Conservation (phyloP, 2,113 vertebrate species). For the Falco punctatus region DNA sequence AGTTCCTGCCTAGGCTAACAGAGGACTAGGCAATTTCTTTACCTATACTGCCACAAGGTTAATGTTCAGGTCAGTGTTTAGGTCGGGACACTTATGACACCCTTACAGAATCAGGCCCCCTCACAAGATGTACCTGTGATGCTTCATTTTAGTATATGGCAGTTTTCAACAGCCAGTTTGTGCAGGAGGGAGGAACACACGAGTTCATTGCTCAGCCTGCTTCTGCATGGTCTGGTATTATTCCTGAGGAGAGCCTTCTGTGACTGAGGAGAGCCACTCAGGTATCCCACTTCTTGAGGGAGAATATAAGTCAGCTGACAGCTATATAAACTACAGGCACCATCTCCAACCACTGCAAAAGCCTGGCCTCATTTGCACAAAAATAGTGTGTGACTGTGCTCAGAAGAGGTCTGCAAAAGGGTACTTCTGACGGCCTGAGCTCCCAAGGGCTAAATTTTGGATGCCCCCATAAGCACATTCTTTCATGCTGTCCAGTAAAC, state of each 20-base stretch:
- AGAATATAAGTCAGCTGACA: not conserved
- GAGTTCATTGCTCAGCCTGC: not conserved
- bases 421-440: not conserved
- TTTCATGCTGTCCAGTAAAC: not conserved
- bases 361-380: not conserved
- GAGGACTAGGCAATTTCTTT: not conserved
- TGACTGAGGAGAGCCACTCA: not conserved
- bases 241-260: not conserved
- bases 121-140: not conserved
- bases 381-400: not conserved
- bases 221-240: not conserved
- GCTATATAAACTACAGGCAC: not conserved
- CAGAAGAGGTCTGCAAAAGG: not conserved
- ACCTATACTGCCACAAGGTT: not conserved
- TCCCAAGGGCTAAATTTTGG: not conserved
- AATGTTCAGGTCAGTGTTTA: not conserved
- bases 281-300: not conserved
- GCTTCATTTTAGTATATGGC: not conserved
- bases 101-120: not conserved
- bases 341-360: not conserved
- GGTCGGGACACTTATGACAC: not conserved
- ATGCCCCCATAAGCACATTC: not conserved
- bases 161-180: not conserved
- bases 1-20: not conserved
- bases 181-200: not conserved